These are phyloP conservation scores for Sebastiscus tertius DNA, from an alignment of 2,797 vertebrate genomes.

Conservation along the genomic window DNA sequence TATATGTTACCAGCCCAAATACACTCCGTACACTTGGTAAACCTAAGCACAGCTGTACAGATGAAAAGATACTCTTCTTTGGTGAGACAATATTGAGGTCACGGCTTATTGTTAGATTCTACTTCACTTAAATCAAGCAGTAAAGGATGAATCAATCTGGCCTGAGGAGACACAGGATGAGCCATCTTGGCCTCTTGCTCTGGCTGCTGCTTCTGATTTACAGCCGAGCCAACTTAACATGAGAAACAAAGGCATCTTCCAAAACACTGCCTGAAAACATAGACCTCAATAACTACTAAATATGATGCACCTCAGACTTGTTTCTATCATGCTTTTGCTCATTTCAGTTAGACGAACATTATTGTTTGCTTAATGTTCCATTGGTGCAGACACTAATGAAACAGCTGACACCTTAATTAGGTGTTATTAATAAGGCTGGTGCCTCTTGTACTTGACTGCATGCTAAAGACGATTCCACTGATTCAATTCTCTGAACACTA, in stretches of 20 bases:
- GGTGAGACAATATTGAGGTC: slow-evolving; percentile 53
- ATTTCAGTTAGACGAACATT: neutral
- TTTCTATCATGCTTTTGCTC: neutral
- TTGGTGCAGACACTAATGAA: neutral
- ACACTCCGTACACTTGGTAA: neutral
- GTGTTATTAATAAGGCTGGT: neutral
- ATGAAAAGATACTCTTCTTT: slow-evolving; percentile 30
- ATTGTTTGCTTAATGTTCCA: neutral
- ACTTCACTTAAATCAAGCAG: slow-evolving; percentile 35
- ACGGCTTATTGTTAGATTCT: slow-evolving; percentile 51
- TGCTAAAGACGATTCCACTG: neutral
- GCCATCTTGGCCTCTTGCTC: slow-evolving; percentile 48
- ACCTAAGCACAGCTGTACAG: slow-evolving; percentile 25
- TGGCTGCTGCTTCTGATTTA: slow-evolving; percentile 29
- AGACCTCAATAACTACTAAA: neutral
- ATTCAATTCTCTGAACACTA: neutral
- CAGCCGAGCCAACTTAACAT: neutral
- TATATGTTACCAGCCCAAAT: slow-evolving; percentile 2
- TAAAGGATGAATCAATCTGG: slow-evolving; percentile 55
- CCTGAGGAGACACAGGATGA: slow-evolving; percentile 59
- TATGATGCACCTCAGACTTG: neutral
- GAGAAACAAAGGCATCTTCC: neutral
- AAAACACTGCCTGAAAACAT: neutral
- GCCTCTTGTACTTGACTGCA: neutral
- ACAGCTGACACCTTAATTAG: neutral